These are phyloP conservation scores for Drosophila tropicalis DNA, from an alignment of 1,140 invertebrate genomes.

Conservation along the genomic window DNA sequence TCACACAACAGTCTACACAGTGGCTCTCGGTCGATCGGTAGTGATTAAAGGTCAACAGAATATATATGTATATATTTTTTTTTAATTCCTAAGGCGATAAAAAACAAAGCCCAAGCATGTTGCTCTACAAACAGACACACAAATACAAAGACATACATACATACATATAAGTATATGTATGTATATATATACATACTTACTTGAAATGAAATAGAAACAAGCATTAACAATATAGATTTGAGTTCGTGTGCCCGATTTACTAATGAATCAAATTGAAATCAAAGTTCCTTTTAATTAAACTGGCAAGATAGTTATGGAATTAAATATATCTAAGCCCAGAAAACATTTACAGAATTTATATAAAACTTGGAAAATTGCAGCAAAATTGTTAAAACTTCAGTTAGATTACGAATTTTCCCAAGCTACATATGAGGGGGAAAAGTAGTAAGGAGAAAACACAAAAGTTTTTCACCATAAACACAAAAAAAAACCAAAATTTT, in stretches of 20 bases:
- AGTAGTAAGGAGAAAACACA: neutral
- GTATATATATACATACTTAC: neutral
- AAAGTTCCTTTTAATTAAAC: conserved; percentile 6
- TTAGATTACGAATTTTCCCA: too few species aligned
- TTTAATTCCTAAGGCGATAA: conserved; percentile 56
- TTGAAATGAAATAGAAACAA: conserved; percentile 44
- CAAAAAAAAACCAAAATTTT: too few species aligned
- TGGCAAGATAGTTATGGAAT: too few species aligned
- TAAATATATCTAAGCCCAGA: too few species aligned
- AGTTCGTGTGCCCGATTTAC: conserved; percentile 1
- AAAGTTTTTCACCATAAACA: too few species aligned
- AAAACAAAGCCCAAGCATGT: conserved; percentile 46
- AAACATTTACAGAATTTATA: too few species aligned
- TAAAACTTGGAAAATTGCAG: too few species aligned
- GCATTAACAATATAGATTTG: conserved; percentile 24
- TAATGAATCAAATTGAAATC: conserved; percentile 26
- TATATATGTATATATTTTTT: conserved; percentile 36
- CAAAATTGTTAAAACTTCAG: too few species aligned
- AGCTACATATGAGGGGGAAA: too few species aligned
- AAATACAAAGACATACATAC: conserved; percentile 22
- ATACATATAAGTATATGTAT: neutral
- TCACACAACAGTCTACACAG: conserved; percentile 26
- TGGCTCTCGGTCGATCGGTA: conserved; percentile 13
- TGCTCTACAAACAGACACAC: conserved; percentile 27
- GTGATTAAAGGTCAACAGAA: conserved; percentile 67